Evolutionary conservation across 2,113 vertebrate species (phyloP), one percentile per base, ranked within the genome.

Genomic region (Neogobius melanostomus): DNA sequence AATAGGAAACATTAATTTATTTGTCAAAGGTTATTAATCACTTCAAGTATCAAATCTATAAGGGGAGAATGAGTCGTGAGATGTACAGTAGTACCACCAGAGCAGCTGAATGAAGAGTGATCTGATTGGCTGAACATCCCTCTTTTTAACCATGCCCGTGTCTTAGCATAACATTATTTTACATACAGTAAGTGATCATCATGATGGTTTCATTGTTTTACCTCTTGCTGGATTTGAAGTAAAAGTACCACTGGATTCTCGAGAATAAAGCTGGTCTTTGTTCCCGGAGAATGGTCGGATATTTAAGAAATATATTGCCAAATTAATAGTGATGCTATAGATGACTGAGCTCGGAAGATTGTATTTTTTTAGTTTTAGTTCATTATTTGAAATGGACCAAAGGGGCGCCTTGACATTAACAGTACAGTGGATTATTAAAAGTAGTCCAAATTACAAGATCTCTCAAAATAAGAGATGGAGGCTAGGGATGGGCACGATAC

Each of bases 231-330:
- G 15, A 44, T 64, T 17, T 63, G 44, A 46, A 63, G 44, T 63
- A 46, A 14, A 11, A 82, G 73, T 36, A 36, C 84, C 62, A 70
- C 7, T 10, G 75, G 42, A 7, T 82, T 75, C 2, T 3, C 44
- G 3, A 50, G 75, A 78, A 11, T 56, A 43, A 82, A 90, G 87
- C 86, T 48, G 87, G 82, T 70, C 82, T 87, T 85, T 79, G 64
- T 42, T 74, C 57, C 46, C 7, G 66, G 15, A 6, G 54, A 67
- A 60, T 8, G 73, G 70, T 73, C 56, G 12, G 9, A 74, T 44
- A 8, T 71, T 83, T 86, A 60, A 83, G 45, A 51, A 69, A 48
- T 71, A 59, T 48, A 70, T 86, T 89, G 85, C 84, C 90, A 92
- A 90, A 89, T 68, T 45, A 66, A 64, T 66, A 46, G 7, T n/a